Base-by-base conservation (phyloP, 2,888 invertebrate species). In the Drosophila neutralis region DNA sequence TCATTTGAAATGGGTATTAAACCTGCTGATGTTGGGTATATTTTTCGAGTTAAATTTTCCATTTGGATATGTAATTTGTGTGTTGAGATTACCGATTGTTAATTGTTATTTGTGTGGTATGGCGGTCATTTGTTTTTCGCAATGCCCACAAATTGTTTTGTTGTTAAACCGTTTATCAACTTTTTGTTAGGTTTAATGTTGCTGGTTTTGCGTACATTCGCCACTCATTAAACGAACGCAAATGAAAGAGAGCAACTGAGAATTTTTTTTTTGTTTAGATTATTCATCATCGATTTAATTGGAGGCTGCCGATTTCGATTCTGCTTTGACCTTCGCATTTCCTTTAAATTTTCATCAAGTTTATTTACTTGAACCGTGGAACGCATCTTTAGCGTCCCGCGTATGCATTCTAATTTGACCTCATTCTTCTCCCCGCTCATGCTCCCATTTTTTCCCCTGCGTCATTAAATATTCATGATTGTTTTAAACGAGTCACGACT, bases 301-400 rank as follows among this genome's bases (percentile, higher is more conserved):
- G 57, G 31, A 54, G 48, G 62, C 58, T 60, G 60, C 24, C 40
- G 29, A 45, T 15, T 49, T 49, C 29, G 71, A 35, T 51, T 56
- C 6, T 36, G 38, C 11, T 33, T 5, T 31, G 86, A 71, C 88
- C 88, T 82, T 84, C 72, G 68, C 31, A 73, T 72, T 80, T 69
- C 62, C 71, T 71, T 70, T 64, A 65, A 66, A 63, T 69, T 54
- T 68, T 76, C 69, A 69, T 74, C 72, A 82, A 87, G 83, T 90
- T 78, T 90, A 88, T 83, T 90, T 88, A 80, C 89, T 87, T 89
- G 80, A 82, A 69, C 71, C 67, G 18, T 54, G 69, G 57, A 67
- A 72, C 52, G 29, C 54, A 73, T 57, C 29, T 59, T 45, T 69
- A 60, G 78, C 82, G 70, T 77, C 70, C 60, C 80, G 88, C 77